phyloP scores from a whole-genome alignment of 2,113 vertebrate species.

The Anhinga rufa region DNA sequence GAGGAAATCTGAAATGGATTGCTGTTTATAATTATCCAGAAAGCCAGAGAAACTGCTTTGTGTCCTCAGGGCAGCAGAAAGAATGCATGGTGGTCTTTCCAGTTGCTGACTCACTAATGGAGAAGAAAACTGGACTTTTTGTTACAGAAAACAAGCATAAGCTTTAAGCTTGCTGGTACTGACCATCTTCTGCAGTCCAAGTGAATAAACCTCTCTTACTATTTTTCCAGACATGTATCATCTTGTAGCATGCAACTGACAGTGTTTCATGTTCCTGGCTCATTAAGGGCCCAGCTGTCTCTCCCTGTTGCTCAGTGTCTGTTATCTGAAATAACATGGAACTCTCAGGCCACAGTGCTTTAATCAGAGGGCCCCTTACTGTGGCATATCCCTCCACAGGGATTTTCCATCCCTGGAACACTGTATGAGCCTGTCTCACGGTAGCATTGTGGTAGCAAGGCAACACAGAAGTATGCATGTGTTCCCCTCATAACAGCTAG shows the following conservation, averaged over 20 bases:
- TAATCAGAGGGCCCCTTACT: background rate
- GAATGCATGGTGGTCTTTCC: background rate
- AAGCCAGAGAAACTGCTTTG: background rate
- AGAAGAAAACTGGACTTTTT: background rate
- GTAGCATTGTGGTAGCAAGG: background rate
- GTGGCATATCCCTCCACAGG: background rate
- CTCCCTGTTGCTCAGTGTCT: background rate
- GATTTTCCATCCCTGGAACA: background rate
- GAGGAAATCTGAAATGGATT: background rate
- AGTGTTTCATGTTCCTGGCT: background rate
- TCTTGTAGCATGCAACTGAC: background rate
- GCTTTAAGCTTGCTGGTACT: background rate
- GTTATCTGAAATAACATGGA: background rate
- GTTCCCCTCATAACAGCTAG: background rate
- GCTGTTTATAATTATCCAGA: background rate
- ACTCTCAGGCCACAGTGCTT: background rate
- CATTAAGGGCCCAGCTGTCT: background rate
- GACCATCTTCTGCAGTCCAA: background rate
- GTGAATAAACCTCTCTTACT: background rate
- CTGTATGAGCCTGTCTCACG: background rate
- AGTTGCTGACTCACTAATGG: background rate
- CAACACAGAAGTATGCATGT: background rate
- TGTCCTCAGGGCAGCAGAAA: background rate
- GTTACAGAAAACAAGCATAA: background rate
- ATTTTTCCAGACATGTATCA: background rate